Conservation (phyloP, 2,888 invertebrate genomes). For the Apodemia zela region DNA sequence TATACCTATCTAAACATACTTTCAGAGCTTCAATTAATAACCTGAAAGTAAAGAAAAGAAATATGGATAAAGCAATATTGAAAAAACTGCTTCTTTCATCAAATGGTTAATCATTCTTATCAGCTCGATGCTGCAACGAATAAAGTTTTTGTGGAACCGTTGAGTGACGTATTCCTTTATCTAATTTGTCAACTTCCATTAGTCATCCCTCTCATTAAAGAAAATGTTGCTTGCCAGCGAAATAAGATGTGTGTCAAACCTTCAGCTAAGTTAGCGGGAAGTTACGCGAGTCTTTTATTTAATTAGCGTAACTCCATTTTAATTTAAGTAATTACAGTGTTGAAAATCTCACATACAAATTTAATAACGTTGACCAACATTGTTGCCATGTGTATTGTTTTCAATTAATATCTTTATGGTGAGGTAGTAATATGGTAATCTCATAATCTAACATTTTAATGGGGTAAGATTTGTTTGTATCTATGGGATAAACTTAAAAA, state of each 20-base stretch:
- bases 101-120: constrained; percentile 4
- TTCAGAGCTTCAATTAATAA: no score
- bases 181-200: constrained; percentile 18
- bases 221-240: constrained; percentile 14
- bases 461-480: no score
- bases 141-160: constrained; percentile 17
- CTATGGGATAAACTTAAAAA: no score
- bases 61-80: no score
- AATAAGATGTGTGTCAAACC: constrained; percentile 16
- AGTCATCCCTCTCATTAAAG: constrained; percentile 17
- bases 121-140: background rate
- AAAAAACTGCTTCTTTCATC: background rate
- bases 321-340: constrained; percentile 16
- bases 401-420: no score
- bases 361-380: no score
- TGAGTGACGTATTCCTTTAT: constrained; percentile 18
- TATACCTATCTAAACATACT: no score
- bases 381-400: no score
- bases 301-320: constrained; percentile 17
- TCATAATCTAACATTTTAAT: no score
- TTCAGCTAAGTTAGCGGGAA: constrained; percentile 10
- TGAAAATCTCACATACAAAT: constrained; percentile 14
- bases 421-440: no score
- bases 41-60: no score
- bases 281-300: background rate